A percentile compares a stretch with the other conserved stretches of the same genome.
phyloP scores from a whole-genome alignment of 2,888 invertebrate genomes.

The Drosophila helvetica region DNA sequence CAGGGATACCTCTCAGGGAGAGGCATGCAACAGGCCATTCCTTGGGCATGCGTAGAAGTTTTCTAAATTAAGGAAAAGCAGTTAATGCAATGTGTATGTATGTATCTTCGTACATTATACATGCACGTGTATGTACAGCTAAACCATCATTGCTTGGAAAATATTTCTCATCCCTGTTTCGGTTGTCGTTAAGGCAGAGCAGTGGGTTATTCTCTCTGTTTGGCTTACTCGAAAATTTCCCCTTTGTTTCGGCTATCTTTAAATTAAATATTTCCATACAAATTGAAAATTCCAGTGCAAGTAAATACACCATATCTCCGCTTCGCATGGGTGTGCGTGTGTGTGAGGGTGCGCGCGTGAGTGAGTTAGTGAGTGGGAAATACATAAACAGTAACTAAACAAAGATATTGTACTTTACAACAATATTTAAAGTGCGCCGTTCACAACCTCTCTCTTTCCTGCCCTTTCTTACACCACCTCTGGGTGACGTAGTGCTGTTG shows the following conservation, averaged over 20 bases:
- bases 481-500: slow-evolving; percentile 39
- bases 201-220: not conserved
- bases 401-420: slow-evolving; percentile 39
- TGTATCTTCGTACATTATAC: not conserved
- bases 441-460: slow-evolving; percentile 6
- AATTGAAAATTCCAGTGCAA: not conserved
- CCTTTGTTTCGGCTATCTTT: not conserved
- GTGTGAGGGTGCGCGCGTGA: not conserved
- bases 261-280: not conserved
- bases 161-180: not conserved
- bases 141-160: not conserved
- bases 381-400: slow-evolving; percentile 30
- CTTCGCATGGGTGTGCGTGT: not conserved
- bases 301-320: slow-evolving; percentile 1
- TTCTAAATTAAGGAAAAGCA: not conserved
- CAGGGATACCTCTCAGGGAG: slow-evolving; percentile 11
- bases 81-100: not conserved
- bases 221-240: not conserved
- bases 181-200: not conserved
- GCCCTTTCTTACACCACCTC: slow-evolving; percentile 24
- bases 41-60: slow-evolving; percentile 6
- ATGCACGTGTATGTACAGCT: not conserved
- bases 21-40: slow-evolving; percentile 12
- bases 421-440: slow-evolving; percentile 7
- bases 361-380: slow-evolving; percentile 5